A percentile compares a stretch with the other conserved stretches of the same genome.
phyloP scores from a whole-genome alignment of 2,797 vertebrate species.

The Pteropus rufus region DNA sequence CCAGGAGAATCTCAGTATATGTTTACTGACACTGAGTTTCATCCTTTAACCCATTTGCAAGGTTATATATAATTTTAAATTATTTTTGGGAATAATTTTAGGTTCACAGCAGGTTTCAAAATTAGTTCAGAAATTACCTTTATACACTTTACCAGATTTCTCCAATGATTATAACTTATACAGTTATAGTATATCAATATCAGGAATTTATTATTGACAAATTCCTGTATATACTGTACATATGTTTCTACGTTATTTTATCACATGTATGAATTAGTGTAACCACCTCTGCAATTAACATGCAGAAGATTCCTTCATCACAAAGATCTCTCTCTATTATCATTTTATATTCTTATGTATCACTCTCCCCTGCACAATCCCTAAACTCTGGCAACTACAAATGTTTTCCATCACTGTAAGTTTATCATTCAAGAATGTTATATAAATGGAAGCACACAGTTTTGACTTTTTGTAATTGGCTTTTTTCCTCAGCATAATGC shows the following conservation, averaged over 20 bases:
- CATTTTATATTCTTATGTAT: background rate
- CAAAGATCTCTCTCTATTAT: background rate
- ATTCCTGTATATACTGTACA: background rate
- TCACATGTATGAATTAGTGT: background rate
- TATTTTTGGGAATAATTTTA: background rate
- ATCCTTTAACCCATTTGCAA: background rate
- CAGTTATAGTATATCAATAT: background rate
- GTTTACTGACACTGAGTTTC: background rate
- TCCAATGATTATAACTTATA: background rate
- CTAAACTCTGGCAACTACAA: background rate
- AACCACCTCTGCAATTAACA: background rate
- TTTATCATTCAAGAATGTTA: background rate
- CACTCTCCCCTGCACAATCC: background rate
- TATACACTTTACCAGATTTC: background rate
- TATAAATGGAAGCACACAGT: background rate
- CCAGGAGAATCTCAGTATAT: background rate
- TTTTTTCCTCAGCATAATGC: background rate
- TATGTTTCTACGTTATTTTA: background rate
- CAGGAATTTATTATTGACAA: background rate
- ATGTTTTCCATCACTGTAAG: background rate
- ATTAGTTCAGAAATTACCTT: background rate
- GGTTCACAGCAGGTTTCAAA: background rate
- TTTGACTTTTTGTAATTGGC: background rate
- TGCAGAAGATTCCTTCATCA: background rate
- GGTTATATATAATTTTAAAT: background rate